Evolutionary conservation across 2,888 invertebrate genomes (phyloP).

Genomic region (Tetramorium bicarinatum): DNA sequence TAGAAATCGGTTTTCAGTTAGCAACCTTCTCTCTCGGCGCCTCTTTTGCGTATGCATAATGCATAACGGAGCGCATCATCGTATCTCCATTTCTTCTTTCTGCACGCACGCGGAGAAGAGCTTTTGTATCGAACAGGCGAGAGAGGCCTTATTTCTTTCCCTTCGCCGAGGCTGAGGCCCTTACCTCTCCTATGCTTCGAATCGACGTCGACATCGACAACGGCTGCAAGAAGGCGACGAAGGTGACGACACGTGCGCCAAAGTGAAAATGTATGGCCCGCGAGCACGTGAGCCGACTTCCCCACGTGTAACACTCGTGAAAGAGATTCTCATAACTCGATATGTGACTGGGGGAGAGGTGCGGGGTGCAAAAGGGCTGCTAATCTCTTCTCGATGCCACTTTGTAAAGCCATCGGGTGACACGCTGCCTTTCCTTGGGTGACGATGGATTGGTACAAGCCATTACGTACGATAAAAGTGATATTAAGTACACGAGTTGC

Average conservation of each 20-base stretch:
- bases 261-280: constrained; percentile 86
- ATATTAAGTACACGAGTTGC: background rate
- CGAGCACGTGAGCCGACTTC: constrained; percentile 82
- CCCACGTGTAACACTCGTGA: constrained; percentile 64
- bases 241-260: constrained; percentile 85
- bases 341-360: constrained; percentile 72
- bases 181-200: constrained; percentile 32
- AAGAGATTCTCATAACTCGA: constrained; percentile 84
- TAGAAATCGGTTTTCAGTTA: constrained; percentile 75
- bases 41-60: constrained; percentile 83
- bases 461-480: constrained; percentile 25
- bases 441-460: constrained; percentile 44
- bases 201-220: constrained; percentile 66
- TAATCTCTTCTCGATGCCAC: constrained; percentile 81
- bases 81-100: constrained; percentile 84
- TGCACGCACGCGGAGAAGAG: constrained; percentile 72
- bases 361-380: constrained; percentile 67
- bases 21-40: constrained; percentile 49
- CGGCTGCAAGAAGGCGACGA: constrained; percentile 79
- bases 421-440: constrained; percentile 40
- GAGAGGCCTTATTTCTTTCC: constrained; percentile 67
- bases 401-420: constrained; percentile 69
- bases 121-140: constrained; percentile 78
- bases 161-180: constrained; percentile 14
- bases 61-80: constrained; percentile 85